These are phyloP conservation scores for Choristoneura fumiferana DNA, from an alignment of 1,140 invertebrate species.

Conservation along the genomic window DNA sequence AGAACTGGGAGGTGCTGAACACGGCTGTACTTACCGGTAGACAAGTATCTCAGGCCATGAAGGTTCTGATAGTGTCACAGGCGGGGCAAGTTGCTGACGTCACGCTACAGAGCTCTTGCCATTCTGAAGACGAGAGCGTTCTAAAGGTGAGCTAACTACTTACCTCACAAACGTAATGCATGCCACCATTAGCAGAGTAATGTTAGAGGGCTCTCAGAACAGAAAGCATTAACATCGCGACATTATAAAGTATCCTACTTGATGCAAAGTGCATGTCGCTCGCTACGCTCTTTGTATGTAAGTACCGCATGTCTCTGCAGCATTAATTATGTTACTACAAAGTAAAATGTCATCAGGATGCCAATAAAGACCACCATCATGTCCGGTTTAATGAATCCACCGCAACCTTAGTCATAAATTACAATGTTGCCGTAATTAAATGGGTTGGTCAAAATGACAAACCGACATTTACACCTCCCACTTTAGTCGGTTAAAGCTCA, in stretches of 20 bases:
- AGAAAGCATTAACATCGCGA: background rate
- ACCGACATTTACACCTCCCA: background rate
- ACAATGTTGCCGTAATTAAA: background rate
- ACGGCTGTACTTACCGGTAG: conserved; percentile 96
- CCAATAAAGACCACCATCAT: no score
- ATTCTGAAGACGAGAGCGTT: conserved; percentile 96
- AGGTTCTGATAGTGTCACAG: conserved; percentile 96
- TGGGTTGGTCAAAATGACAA: background rate
- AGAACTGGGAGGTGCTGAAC: conserved; percentile 98
- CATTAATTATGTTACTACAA: no score
- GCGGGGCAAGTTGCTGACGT: conserved; percentile 96
- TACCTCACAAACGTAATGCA: conserved; percentile 7
- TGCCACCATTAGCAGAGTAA: conserved; percentile 14
- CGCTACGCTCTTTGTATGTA: no score
- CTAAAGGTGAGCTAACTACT: conserved; percentile 86
- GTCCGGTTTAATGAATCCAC: no score
- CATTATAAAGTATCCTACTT: background rate
- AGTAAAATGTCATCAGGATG: no score
- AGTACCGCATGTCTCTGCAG: no score
- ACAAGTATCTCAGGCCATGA: conserved; percentile 96
- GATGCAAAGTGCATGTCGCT: no score
- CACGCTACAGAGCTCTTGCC: conserved; percentile 96
- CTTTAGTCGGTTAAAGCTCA: no score
- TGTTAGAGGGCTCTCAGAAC: background rate
- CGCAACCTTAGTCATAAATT: background rate